Evolutionary conservation across 1,140 invertebrate species (phyloP).

Genomic region (Zophobas atratus): DNA sequence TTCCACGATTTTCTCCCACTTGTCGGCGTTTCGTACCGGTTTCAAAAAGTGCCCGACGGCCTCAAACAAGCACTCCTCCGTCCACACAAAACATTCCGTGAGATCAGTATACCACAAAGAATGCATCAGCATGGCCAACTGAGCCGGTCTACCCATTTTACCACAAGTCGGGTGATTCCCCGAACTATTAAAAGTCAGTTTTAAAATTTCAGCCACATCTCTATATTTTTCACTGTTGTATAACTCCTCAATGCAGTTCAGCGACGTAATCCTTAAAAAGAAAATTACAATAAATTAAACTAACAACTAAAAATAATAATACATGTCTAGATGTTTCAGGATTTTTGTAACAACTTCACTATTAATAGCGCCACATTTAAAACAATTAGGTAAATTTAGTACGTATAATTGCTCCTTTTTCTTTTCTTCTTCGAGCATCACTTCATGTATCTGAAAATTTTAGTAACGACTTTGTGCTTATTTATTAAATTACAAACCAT

Average conservation of each 20-base stretch:
- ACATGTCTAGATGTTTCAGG: constrained; percentile 70
- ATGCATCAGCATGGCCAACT: constrained; percentile 78
- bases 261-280: constrained; percentile 69
- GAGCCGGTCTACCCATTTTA: constrained; percentile 70
- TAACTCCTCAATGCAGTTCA: constrained; percentile 72
- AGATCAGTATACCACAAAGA: constrained; percentile 76
- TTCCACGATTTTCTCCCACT: constrained; percentile 77
- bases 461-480: neutral
- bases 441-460: constrained; percentile 65
- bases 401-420: constrained; percentile 60
- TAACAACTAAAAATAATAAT: constrained; percentile 37
- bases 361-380: constrained; percentile 69
- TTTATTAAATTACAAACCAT: constrained; percentile 54
- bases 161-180: constrained; percentile 67
- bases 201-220: constrained; percentile 77
- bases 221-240: constrained; percentile 76
- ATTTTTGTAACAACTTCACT: constrained; percentile 68
- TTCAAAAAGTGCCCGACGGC: constrained; percentile 69
- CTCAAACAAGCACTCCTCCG: constrained; percentile 78
- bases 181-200: constrained; percentile 69
- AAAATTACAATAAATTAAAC: constrained; percentile 3
- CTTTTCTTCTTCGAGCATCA: constrained; percentile 65
- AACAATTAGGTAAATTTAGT: constrained; percentile 71
- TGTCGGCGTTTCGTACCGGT: constrained; percentile 64
- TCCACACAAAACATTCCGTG: constrained; percentile 83